Evolutionary conservation across 2,113 vertebrate species (phyloP).

Genomic region (Gavia stellata): DNA sequence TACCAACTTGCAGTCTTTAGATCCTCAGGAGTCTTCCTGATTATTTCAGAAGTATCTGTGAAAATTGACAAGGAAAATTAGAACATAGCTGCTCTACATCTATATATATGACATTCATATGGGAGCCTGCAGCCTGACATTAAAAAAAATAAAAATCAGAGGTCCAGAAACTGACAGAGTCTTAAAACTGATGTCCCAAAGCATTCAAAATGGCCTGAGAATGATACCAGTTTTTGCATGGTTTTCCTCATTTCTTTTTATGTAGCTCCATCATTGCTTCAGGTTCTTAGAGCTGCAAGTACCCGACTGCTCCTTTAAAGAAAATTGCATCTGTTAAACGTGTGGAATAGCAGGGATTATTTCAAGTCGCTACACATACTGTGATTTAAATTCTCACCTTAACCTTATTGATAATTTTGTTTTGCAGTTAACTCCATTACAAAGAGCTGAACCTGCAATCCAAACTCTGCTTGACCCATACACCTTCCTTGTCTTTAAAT

Average conservation of each 20-base stretch:
- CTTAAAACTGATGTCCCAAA: neutral
- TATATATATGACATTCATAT: rapidly evolving
- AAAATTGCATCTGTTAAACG: neutral
- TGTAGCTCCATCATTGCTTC: neutral
- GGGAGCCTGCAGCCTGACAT: neutral
- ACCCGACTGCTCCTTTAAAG: neutral
- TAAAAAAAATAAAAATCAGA: neutral
- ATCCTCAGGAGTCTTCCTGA: neutral
- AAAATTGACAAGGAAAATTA: neutral
- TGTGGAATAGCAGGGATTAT: neutral
- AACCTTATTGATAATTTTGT: neutral
- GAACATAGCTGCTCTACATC: rapidly evolving
- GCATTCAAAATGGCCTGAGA: neutral
- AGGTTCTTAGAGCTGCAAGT: neutral
- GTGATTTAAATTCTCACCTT: neutral
- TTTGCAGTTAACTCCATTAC: neutral
- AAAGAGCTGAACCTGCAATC: neutral
- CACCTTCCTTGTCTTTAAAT: neutral
- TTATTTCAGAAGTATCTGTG: neutral
- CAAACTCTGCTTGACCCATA: neutral
- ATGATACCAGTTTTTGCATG: rapidly evolving
- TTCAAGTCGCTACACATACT: neutral
- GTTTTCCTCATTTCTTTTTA: neutral
- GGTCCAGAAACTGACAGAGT: neutral
- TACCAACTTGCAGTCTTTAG: neutral